phyloP scores from a whole-genome alignment of 1,140 invertebrate genomes.

The Mylabris phalerata region DNA sequence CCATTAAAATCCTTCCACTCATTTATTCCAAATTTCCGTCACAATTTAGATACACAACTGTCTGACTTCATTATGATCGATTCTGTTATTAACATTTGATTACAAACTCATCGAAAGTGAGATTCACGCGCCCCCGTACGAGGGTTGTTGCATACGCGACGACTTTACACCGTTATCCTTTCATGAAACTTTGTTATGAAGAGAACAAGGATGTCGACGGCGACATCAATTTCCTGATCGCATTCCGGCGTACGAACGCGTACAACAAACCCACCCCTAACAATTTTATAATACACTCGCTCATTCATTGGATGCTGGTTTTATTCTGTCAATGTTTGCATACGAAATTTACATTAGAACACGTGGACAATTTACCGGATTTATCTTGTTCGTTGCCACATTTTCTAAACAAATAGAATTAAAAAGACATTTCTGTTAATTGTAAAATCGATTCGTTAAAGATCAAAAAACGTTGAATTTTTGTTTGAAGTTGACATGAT shows the following conservation, averaged over 20 bases:
- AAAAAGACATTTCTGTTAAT: no score
- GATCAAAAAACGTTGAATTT: no score
- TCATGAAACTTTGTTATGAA: no score
- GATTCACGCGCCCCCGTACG: slow-evolving; percentile 12
- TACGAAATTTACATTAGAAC: no score
- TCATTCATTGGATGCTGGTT: no score
- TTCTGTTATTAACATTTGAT: slow-evolving; percentile 22
- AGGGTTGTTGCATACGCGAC: slow-evolving; percentile 7
- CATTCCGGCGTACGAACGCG: not conserved
- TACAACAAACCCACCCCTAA: not conserved
- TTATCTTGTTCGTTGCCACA: no score
- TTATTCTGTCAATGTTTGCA: no score
- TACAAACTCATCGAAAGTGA: slow-evolving; percentile 21
- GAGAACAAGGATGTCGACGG: not conserved
- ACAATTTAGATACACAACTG: not conserved
- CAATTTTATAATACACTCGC: no score
- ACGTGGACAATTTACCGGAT: no score
- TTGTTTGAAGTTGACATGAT: no score
- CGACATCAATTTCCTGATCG: slow-evolving; percentile 10
- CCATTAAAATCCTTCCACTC: slow-evolving; percentile 35
- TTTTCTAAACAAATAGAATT: no score
- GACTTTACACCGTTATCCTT: not conserved
- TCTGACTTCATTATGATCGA: slow-evolving; percentile 19
- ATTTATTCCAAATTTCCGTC: slow-evolving; percentile 33
- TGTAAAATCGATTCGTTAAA: no score